phyloP scores from a whole-genome alignment of 1,140 invertebrate genomes.

The Nylanderia fulva region DNA sequence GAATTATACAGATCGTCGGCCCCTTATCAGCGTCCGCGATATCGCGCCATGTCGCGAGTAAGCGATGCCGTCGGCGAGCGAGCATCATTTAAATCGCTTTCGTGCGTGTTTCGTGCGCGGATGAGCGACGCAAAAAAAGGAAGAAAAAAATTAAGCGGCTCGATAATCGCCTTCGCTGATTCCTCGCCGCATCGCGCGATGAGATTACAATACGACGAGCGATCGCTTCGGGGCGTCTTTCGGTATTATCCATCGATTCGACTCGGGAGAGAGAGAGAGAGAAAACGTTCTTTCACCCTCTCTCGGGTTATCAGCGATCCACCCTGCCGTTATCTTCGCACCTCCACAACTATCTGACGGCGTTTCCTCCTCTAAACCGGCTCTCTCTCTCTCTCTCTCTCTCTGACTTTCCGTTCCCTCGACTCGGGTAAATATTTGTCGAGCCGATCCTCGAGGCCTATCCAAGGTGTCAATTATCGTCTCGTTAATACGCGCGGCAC shows the following conservation, averaged over 20 bases:
- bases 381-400: too few species aligned
- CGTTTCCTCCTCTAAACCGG: not conserved
- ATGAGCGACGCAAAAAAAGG: not conserved
- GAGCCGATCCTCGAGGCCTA: conserved; percentile 35
- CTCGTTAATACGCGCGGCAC: conserved; percentile 65
- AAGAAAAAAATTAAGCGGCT: conserved; percentile 29
- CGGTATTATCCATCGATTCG: conserved; percentile 22
- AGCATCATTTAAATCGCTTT: conserved; percentile 44
- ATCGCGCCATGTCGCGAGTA: conserved; percentile 37
- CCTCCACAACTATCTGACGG: conserved; percentile 13
- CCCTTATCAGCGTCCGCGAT: conserved; percentile 38
- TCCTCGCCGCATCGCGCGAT: conserved; percentile 1
- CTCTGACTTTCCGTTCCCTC: not conserved
- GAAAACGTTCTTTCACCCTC: conserved; percentile 9
- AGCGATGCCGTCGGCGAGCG: conserved; percentile 1
- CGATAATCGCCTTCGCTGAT: conserved; percentile 30
- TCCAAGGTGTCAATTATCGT: conserved; percentile 67
- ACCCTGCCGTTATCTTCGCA: conserved; percentile 7
- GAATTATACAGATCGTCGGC: conserved; percentile 49
- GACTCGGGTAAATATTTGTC: conserved; percentile 33
- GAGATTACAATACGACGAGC: not conserved
- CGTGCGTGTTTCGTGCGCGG: conserved; percentile 27
- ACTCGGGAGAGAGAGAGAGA: too few species aligned
- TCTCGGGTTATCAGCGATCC: conserved; percentile 16
- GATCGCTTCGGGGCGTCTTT: conserved; percentile 3